Conservation (phyloP, 1,140 invertebrate genomes). For the Drosophila quadrilineata region DNA sequence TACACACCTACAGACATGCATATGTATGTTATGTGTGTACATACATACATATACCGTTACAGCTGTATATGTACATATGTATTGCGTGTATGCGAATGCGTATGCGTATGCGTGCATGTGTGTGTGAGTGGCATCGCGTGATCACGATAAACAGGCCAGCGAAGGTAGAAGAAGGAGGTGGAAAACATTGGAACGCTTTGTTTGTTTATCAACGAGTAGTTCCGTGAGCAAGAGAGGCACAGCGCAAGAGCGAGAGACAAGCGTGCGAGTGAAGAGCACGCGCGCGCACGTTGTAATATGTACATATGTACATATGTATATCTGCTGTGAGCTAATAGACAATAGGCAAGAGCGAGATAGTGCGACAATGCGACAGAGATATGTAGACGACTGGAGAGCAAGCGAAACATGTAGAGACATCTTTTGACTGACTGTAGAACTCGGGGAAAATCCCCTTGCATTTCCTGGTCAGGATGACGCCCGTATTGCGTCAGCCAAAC, state of each 20-base stretch:
- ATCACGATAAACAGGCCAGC: conserved; percentile 24
- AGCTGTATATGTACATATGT: too few species aligned
- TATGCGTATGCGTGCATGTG: not conserved
- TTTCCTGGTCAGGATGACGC: not conserved
- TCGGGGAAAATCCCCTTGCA: too few species aligned
- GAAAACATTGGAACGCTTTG: not conserved
- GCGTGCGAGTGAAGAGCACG: not conserved
- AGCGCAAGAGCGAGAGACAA: not conserved
- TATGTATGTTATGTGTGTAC: not conserved
- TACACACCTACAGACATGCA: not conserved
- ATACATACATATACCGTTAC: not conserved
- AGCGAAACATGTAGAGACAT: too few species aligned
- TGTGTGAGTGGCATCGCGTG: conserved; percentile 20
- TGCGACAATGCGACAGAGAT: too few species aligned
- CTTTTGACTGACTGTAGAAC: too few species aligned
- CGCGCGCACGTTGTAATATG: not conserved
- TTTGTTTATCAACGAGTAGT: conserved; percentile 30
- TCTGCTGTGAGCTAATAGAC: too few species aligned
- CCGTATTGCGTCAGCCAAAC: not conserved
- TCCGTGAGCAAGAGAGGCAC: conserved; percentile 3
- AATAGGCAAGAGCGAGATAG: too few species aligned
- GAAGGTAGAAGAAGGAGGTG: not conserved
- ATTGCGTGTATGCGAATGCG: not conserved
- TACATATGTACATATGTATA: too few species aligned
- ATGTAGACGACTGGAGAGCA: too few species aligned